Evolutionary conservation across 2,888 invertebrate species (phyloP), one percentile per base, ranked within the genome.

Genomic region (Coelinius sp.): DNA sequence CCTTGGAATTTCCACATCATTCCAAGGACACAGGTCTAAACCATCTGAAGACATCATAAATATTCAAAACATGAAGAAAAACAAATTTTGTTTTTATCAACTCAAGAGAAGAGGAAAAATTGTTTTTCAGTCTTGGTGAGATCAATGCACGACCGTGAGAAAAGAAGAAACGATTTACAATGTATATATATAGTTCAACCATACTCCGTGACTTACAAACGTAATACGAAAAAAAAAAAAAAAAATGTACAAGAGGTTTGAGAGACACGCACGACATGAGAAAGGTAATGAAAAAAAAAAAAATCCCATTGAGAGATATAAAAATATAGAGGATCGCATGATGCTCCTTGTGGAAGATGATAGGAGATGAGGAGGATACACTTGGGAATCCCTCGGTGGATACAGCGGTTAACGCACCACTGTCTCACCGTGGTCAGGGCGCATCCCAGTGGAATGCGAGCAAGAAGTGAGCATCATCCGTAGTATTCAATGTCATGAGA

Each of bases 351-450:
- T 35, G 31, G 35, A 6, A 35, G 59, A 53, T 22, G 31, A 65
- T 64, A 44, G 63, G n/a, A 7, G 63, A 12, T 8, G 46, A 65
- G 35, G 49, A 17, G n/a, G 38, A 63, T 63, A 31, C 63, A 63
- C 31, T 27, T 20, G 38, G 35, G 35, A 35, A 17, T 65, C 38
- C 25, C 17, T 17, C 31, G 14, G 20, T 10, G 24, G n/a, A n/a
- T n/a, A n/a, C n/a, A 56, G 46, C 25, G 49, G 49, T 70, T 44
- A 44, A 56, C 65, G 35, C 70, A 65, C 38, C 38, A 64, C 38
- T 52, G 62, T 70, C 56, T 63, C 25, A 67, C 53, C 56, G 67
- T 52, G 68, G 59, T 73, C 65, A 70, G 64, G 52, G 70, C 65
- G 38, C 59, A 49, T 49, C n/a, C n/a, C 20, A 53, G 17, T 12